Evolutionary conservation across 1,140 invertebrate species (phyloP), one percentile per base, ranked within the genome.

Genomic region (Lepidurus couesii): DNA sequence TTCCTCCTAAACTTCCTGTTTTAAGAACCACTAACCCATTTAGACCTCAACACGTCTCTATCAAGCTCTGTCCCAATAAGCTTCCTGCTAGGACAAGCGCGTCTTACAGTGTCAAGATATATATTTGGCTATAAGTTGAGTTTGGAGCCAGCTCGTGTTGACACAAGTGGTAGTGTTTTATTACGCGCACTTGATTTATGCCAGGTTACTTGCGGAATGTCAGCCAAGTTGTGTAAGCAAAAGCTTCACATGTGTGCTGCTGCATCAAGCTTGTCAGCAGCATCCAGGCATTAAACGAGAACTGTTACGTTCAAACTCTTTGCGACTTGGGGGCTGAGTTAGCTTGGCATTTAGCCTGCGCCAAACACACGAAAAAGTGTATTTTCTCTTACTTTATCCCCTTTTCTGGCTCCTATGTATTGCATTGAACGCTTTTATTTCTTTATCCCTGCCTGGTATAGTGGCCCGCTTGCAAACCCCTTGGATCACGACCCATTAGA

Each of bases 401-500:
- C 34, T 34, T 34, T 4, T 34, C 34, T 34, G 2, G 34, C 34
- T 34, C 34, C 34, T 34, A 34, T 34, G 34, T 65, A 65, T 65
- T 65, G 53, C 53, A n/a, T 4, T 7, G 53, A 65, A 9, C 16
- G 21, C n/a, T 65, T 16, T 65, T 65, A 65, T 65, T 65, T 65
- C 53, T 65, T 65, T 65, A 65, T 21, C 21, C 21, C n/a, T 65
- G 26, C 2, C 26, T 34, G 26, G 26, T 34, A 65, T 65, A n/a
- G 21, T 65, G 21, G 53, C 53, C 53, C 53, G 13, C 21, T 65
- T 65, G 16, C 53, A n/a, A 65, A 34, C 53, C 53, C 53, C 21
- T 21, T 65, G 16, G 53, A 65, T 65, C n/a, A 65, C 53, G 53
- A 65, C 53, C 53, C 53, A 65, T 65, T 65, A 65, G 53, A 65